Conservation (phyloP, 2,797 vertebrate genomes). For the Cynopterus sphinx region DNA sequence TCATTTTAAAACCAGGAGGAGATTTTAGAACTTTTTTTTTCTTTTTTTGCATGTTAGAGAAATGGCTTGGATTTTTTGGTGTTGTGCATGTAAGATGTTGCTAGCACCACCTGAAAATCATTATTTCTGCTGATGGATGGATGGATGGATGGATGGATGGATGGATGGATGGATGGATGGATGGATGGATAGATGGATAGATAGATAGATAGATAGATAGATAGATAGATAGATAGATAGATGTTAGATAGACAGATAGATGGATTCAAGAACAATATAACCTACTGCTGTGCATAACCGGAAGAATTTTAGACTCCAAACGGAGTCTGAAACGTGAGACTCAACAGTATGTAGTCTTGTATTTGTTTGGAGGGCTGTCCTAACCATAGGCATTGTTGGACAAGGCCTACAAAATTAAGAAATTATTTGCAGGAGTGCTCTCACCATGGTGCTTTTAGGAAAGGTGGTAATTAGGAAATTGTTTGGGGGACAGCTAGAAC, state of each 20-base stretch:
- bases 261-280: not conserved
- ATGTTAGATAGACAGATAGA: not conserved
- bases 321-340: not conserved
- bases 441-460: not conserved
- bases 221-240: not conserved
- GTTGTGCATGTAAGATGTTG: not conserved
- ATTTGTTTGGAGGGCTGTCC: not conserved
- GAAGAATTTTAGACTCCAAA: not conserved
- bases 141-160: not conserved
- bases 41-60: not conserved
- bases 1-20: slow-evolving; percentile 25
- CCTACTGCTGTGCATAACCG: not conserved
- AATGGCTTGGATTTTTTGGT: not conserved
- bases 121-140: not conserved
- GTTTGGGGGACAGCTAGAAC: not conserved
- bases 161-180: not conserved
- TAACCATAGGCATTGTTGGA: not conserved
- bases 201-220: not conserved
- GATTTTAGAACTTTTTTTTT: not conserved
- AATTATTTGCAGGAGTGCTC: not conserved
- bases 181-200: not conserved
- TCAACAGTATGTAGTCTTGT: not conserved
- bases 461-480: not conserved
- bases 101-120: not conserved
- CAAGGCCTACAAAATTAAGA: not conserved